phyloP scores from a whole-genome alignment of 2,113 vertebrate species.

The Acrocephalus kingi region DNA sequence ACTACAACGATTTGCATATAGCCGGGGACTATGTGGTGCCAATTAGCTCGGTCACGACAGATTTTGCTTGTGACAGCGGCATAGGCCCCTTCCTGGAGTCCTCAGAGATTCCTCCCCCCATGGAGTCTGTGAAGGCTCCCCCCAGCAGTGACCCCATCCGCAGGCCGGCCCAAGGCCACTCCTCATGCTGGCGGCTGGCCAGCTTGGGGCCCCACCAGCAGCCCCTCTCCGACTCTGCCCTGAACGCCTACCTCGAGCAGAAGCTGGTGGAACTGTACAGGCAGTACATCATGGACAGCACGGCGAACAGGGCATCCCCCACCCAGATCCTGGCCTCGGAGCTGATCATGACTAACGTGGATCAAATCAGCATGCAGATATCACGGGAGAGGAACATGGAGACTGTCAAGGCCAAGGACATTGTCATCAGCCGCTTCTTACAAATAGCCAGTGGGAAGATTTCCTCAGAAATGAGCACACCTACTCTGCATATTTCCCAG shows the following conservation, averaged over 20 bases:
- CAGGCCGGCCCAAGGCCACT: constrained; percentile 69
- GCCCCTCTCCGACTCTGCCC: constrained; percentile 88
- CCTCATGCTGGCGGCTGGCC: constrained; percentile 80
- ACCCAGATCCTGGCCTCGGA: constrained; percentile 88
- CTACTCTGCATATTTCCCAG: constrained; percentile 89
- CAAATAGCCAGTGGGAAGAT: constrained; percentile 84
- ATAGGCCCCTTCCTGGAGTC: constrained; percentile 88
- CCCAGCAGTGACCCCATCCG: background rate
- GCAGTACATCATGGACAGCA: constrained; percentile 91
- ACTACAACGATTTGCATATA: constrained; percentile 94
- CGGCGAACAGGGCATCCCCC: constrained; percentile 73
- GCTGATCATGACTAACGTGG: constrained; percentile 87
- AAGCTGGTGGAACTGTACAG: constrained; percentile 92
- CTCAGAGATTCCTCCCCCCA: constrained; percentile 83
- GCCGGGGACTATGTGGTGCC: constrained; percentile 92
- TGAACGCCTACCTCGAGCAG: constrained; percentile 93
- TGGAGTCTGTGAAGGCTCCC: constrained; percentile 70
- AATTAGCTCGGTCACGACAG: constrained; percentile 74
- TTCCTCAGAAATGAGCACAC: constrained; percentile 92
- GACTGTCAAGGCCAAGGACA: constrained; percentile 88
- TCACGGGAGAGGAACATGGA: constrained; percentile 91
- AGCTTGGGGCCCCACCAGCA: constrained; percentile 83
- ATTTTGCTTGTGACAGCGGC: constrained; percentile 74
- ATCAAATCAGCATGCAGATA: constrained; percentile 91
- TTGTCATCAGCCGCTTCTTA: constrained; percentile 88